Evolutionary conservation across 2,113 vertebrate genomes (phyloP).

Genomic region (Alethe castanea): DNA sequence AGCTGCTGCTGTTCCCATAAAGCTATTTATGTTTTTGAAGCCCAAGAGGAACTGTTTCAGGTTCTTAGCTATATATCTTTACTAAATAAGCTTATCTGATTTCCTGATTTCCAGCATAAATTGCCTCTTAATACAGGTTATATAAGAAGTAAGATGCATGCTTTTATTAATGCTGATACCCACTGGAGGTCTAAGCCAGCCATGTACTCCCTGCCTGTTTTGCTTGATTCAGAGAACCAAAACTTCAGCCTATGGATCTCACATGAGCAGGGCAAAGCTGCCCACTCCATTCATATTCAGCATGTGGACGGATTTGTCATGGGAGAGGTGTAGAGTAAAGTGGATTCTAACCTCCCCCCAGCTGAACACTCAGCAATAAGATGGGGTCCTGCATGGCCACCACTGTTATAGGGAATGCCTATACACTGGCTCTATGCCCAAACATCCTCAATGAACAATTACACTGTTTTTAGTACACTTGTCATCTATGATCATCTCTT

Average conservation of each 20-base stretch:
- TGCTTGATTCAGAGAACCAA: neutral
- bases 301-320: neutral
- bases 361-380: neutral
- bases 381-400: rapidly evolving
- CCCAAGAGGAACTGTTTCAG: neutral
- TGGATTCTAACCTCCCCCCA: too few relatives aligned
- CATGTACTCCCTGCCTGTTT: rapidly evolving
- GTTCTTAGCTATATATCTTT: neutral
- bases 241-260: neutral
- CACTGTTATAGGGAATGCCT: neutral
- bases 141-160: neutral
- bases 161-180: neutral
- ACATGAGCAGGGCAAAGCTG: rapidly evolving
- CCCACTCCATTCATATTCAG: neutral
- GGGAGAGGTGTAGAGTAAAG: neutral
- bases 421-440: neutral
- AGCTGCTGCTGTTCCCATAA: neutral
- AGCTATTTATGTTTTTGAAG: neutral
- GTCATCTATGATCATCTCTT: neutral
- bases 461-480: neutral
- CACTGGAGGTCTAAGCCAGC: neutral
- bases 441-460: neutral
- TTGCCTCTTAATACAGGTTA: neutral
- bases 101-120: neutral
- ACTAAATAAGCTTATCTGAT: neutral